phyloP scores from a whole-genome alignment of 2,888 invertebrate species.

The Drosophila rellima region DNA sequence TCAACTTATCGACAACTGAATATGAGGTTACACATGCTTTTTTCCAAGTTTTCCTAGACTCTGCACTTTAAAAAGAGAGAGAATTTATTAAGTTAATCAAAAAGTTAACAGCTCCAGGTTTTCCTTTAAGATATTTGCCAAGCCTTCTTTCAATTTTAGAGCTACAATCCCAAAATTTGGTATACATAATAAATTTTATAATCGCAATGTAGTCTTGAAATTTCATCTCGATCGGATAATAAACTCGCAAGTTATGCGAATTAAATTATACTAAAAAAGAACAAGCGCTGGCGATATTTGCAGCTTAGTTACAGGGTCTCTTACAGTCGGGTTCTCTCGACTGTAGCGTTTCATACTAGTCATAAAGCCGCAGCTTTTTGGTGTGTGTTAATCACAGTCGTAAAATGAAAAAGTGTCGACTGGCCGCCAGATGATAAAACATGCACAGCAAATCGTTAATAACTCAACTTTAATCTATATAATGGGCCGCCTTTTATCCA shows the following conservation, averaged over 20 bases:
- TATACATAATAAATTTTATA: no score
- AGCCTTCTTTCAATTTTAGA: no score
- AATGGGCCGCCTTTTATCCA: constrained; percentile 79
- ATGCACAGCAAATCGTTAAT: constrained; percentile 60
- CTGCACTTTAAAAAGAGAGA: neutral
- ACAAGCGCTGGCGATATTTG: no score
- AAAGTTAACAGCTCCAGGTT: no score
- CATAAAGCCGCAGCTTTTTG: constrained; percentile 23
- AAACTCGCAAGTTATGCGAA: no score
- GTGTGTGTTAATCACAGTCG: constrained; percentile 57
- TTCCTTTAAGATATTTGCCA: no score
- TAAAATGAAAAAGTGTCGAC: constrained; percentile 44
- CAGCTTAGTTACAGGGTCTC: neutral
- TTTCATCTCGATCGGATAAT: no score
- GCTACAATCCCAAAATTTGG: no score
- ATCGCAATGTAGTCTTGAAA: no score
- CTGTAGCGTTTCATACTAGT: neutral
- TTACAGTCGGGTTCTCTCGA: neutral
- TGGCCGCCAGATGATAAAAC: constrained; percentile 47
- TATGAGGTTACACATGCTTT: constrained; percentile 19
- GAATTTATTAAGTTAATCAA: no score
- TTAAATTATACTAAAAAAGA: no score
- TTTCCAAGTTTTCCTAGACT: constrained; percentile 1
- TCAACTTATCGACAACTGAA: constrained; percentile 6
- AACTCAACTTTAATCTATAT: constrained; percentile 75